Base-by-base conservation (phyloP, 1,140 invertebrate genomes). In the Homalodisca vitripennis region DNA sequence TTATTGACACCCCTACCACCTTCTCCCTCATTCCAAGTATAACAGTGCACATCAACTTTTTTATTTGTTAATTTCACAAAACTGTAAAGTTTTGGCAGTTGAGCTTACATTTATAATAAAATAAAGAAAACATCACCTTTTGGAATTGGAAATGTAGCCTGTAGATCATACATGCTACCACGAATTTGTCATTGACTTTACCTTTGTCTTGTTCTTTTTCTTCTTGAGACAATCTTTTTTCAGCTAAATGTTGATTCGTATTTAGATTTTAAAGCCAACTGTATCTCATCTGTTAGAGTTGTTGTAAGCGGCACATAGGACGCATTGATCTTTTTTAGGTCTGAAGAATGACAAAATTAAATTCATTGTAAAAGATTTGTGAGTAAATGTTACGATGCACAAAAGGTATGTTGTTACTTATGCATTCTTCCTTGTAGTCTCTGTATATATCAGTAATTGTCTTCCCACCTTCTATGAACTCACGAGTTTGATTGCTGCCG, bases 21-120 rank as follows among this genome's bases (percentile, higher is more conserved):
- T 53, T 78, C 70, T 1, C 71, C 73, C 73, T 84, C 82, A 73
- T 79, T 73, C 80, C 81, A 84, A 27, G 81, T 73, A 70, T 77
- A 80, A 68, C 80, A 81, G 62, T 72, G 66, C 3, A 72, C 76
- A 66, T 66, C 47, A 24, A 22, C 34, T 14, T 22, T 48, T n/a
- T n/a, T n/a, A n/a, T n/a, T n/a, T 68, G 71, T 48, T 2, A 75
- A 17, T 14, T 75, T 26, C 60, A n/a, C n/a, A 55, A 74, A 17
- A 76, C 53, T 3, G 74, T 77, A n/a, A 74, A 74, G 63, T 77
- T 77, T 27, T 63, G 70, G 31, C 70, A 62, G 68, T 70, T 74
- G n/a, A 77, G 51, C 66, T 75, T 75, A 24, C 70, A 72, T 46
- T 72, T 72, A 47, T 76, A 77, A 70, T 74, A 75, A 62, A 71